Percentiles rank a stretch among this genome's conserved stretches.
phyloP scores from a whole-genome alignment of 2,888 invertebrate genomes.

The Eurois occulta region DNA sequence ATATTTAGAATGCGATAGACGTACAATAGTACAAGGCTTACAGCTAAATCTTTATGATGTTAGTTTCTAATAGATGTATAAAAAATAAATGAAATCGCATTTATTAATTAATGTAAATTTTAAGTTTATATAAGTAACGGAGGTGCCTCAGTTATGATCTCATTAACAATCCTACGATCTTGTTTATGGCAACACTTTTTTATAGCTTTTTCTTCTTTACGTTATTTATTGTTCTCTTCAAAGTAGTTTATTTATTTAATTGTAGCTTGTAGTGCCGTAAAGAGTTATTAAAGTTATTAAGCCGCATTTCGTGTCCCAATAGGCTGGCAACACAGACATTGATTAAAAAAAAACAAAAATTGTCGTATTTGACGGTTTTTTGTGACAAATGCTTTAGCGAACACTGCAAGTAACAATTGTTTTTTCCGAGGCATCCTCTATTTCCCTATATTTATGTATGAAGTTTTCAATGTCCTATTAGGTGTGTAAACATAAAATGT shows the following conservation, averaged over 20 bases:
- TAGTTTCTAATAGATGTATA: slow-evolving; percentile 48
- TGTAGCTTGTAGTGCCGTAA: slow-evolving; percentile 47
- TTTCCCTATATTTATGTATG: slow-evolving; percentile 52
- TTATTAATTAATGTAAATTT: slow-evolving; percentile 63
- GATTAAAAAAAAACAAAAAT: not conserved
- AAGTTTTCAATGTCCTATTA: slow-evolving; percentile 62
- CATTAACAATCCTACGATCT: slow-evolving; percentile 68
- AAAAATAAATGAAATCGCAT: slow-evolving; percentile 60
- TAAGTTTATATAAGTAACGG: slow-evolving; percentile 50
- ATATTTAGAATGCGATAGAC: slow-evolving; percentile 39
- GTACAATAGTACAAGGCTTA: slow-evolving; percentile 57
- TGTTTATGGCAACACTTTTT: slow-evolving; percentile 65
- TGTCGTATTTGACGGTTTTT: not conserved
- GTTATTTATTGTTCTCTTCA: slow-evolving; percentile 59
- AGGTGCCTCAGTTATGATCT: slow-evolving; percentile 69
- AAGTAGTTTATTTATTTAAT: slow-evolving; percentile 48
- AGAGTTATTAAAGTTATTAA: not conserved
- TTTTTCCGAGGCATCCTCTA: slow-evolving; percentile 61
- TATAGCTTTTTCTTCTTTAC: slow-evolving; percentile 46
- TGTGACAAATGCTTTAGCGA: not conserved
- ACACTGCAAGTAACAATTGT: slow-evolving; percentile 33
- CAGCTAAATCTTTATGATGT: slow-evolving; percentile 43
- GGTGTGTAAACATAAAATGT: slow-evolving; percentile 54
- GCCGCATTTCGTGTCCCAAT: not conserved
- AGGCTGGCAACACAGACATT: not conserved